phyloP scores from a whole-genome alignment of 2,888 invertebrate genomes.

The Oegoconia quadripuncta region DNA sequence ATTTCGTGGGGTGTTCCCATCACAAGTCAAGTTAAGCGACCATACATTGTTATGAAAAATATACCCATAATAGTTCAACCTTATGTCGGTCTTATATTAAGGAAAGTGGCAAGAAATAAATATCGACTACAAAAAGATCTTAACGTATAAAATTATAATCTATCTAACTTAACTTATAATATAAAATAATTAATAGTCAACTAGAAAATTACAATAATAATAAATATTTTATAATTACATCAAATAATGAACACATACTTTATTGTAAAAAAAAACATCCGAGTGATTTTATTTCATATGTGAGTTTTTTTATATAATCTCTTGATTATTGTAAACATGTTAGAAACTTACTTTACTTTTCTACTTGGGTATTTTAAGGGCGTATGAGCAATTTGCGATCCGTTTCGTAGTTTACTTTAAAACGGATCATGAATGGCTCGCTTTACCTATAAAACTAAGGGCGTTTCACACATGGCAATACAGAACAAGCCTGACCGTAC shows the following conservation, averaged over 20 bases:
- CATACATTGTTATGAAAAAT: no score
- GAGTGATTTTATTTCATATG: no score
- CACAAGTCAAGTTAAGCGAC: no score
- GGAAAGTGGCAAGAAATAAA: no score
- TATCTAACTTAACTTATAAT: conserved; percentile 7
- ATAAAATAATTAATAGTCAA: conserved; percentile 9
- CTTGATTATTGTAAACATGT: not conserved
- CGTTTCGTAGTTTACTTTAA: no score
- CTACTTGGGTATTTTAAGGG: not conserved
- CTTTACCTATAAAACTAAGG: no score
- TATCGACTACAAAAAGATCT: not conserved
- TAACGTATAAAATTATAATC: conserved; percentile 1
- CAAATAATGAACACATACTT: conserved; percentile 13
- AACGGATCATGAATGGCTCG: no score
- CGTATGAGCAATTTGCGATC: not conserved
- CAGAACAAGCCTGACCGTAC: no score
- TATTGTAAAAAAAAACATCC: not conserved
- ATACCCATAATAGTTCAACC: no score
- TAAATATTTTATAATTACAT: conserved; percentile 16
- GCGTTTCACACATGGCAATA: no score
- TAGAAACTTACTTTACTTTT: no score
- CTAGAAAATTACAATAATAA: conserved; percentile 6
- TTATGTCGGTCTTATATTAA: not conserved
- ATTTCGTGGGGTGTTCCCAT: no score
- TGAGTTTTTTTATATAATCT: not conserved